Conservation (phyloP, 92 coral and sea anemone species). For the Scolanthus callimorphus region DNA sequence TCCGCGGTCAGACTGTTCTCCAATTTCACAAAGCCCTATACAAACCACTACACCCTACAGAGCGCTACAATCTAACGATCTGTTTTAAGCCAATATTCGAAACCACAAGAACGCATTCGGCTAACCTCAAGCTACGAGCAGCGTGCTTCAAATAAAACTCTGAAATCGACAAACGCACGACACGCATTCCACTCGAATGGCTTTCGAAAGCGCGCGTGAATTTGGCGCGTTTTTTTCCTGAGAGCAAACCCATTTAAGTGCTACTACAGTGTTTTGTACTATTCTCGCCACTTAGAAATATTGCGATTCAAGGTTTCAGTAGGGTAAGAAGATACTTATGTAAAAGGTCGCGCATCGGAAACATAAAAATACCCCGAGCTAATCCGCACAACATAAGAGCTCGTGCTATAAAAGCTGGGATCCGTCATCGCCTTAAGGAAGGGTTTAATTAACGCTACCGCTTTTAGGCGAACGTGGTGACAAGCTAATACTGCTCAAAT, state of each 20-base stretch:
- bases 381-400: conserved; percentile 34
- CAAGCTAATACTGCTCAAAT: conserved; percentile 60
- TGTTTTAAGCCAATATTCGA: conserved; percentile 32
- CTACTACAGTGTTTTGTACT: too few species aligned
- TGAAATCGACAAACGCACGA: too few species aligned
- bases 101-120: conserved; percentile 37
- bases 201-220: too few species aligned
- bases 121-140: too few species aligned
- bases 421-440: conserved; percentile 43
- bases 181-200: too few species aligned
- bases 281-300: too few species aligned
- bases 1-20: conserved; percentile 31
- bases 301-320: too few species aligned
- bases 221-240: too few species aligned
- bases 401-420: conserved; percentile 34
- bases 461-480: conserved; percentile 64
- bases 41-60: conserved; percentile 28
- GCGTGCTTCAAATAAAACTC: too few species aligned
- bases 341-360: conserved; percentile 35
- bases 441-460: conserved; percentile 63
- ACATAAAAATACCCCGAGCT: conserved; percentile 26
- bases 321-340: conserved; percentile 43
- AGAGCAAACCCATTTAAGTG: too few species aligned
- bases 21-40: conserved; percentile 35
- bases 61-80: conserved; percentile 22